Conservation (phyloP, 1,140 invertebrate species). For the Octopus sinensis region DNA sequence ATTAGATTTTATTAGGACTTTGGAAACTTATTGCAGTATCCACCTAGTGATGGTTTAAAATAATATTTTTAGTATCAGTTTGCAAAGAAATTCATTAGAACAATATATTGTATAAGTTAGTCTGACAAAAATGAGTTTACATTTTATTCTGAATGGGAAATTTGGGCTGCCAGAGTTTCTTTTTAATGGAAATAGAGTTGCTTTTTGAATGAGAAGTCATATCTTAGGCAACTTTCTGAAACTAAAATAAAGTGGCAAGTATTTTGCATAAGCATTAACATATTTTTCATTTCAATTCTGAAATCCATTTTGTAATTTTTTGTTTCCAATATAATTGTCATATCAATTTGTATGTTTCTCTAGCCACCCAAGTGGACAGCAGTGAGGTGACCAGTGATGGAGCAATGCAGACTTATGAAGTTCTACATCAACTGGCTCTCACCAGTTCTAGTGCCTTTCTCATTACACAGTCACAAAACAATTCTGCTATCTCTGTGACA, state of each 20-base stretch:
- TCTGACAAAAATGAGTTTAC: too few relatives aligned
- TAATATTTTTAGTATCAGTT: too few relatives aligned
- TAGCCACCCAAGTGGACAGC: background rate
- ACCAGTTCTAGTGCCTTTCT: constrained; percentile 41
- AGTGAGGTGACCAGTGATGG: constrained; percentile 26
- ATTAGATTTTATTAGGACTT: too few relatives aligned
- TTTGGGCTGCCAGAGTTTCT: background rate
- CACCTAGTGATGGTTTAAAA: too few relatives aligned
- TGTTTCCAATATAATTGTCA: background rate
- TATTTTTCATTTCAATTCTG: background rate
- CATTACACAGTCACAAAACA: constrained; percentile 44
- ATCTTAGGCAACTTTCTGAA: background rate
- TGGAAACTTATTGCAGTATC: too few relatives aligned
- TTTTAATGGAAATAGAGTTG: background rate
- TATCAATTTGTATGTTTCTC: background rate
- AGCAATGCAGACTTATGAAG: constrained; percentile 42
- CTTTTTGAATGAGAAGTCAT: background rate
- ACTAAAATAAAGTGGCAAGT: background rate
- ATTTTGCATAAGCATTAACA: background rate
- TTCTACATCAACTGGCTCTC: constrained; percentile 41
- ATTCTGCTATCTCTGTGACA: constrained; percentile 32
- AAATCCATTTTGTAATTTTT: background rate
- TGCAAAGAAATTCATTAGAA: too few relatives aligned
- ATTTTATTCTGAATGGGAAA: too few relatives aligned
- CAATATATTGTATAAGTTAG: too few relatives aligned